Evolutionary conservation across 1,140 invertebrate species (phyloP), one percentile per base, ranked within the genome.

Genomic region (Cheumatopsyche charites): DNA sequence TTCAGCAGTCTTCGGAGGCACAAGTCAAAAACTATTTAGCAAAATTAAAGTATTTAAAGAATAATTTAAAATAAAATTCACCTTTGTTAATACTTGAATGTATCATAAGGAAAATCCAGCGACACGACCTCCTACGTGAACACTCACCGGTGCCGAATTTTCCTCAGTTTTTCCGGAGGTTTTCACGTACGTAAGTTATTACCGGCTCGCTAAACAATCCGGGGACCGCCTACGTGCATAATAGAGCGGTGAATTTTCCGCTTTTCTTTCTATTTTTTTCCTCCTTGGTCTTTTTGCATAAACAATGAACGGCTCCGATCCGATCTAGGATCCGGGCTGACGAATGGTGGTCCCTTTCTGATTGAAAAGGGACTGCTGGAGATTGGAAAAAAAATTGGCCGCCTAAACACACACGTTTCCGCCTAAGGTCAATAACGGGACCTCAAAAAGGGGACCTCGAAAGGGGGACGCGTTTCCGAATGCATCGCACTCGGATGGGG

Each of bases 361-460:
- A 75, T 75, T 75, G 73, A 75, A 75, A 75, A 75, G 63, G 73
- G 73, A 74, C 71, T 65, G 70, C 49, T 25, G n/a, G 65, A 73
- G 58, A 71, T 74, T 71, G 68, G 21, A 73, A 66, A 67, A 45
- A 68, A 74, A 74, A 15, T 42, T 15, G 41, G 41, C 13, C 12
- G 23, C 63, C 63, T 66, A 66, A 66, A 42, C 63, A 66, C 43
- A 66, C 43, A 66, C 29, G 29, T 9, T 66, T 66, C 23, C 23
- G 36, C 63, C 23, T 36, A 47, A 47, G 63, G 63, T 66, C 63
- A 66, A 66, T 66, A 66, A 26, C 23, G 15, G 47, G 63, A 66
- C 63, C 42, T 66, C 63, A 65, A 65, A n/a, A 19, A 42, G 47
- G 29, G n/a, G 19, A 47, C 2, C 42, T 66, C 63, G 43, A 65